Evolutionary conservation across 2,888 invertebrate genomes (phyloP), one percentile per base, ranked within the genome.

Genomic region (Tyria jacobaeae): DNA sequence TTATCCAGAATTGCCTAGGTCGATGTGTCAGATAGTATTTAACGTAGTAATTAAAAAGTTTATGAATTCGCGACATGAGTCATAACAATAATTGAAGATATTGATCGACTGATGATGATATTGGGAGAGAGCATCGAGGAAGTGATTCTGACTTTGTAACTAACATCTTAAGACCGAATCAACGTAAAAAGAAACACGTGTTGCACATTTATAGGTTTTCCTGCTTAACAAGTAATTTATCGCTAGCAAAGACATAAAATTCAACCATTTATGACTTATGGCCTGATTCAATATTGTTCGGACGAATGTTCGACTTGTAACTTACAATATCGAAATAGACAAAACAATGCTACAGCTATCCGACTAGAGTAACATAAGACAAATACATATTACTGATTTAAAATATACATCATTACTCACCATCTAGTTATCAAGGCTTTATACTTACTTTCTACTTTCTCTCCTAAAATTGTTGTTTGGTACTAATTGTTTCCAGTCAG

Each of bases 381-480:
- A 66, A 53, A 68, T 57, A 65, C 64, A 68, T 44, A 52, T 67
- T 66, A 66, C 65, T 41, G 68, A 71, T 62, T 61, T 64, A 66
- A 69, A 70, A 74, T 74, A 74, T 74, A 78, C 69, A 74, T 65
- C 47, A 74, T 81, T 82, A 83, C 85, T 85, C 79, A 86, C 83
- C 85, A 79, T 79, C 70, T 76, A 78, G 78, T 73, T 76, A 79
- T 79, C 81, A 74, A 79, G 74, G 62, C 64, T 66, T 52, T 58
- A 76, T 74, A 84, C 84, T 83, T 85, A 88, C 88, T 87, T 83
- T 85, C 85, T 88, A 87, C 83, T 85, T 86, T 88, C 87, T 83
- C 85, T 85, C 79, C 75, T 84, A 85, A 79, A 79, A 78, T 73
- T 71, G 80, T 75, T 68, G 76, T 78, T 81, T 73, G 75, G 71